Base-by-base conservation (phyloP, 2,888 invertebrate species). In the Nephrocerus scutellatus region DNA sequence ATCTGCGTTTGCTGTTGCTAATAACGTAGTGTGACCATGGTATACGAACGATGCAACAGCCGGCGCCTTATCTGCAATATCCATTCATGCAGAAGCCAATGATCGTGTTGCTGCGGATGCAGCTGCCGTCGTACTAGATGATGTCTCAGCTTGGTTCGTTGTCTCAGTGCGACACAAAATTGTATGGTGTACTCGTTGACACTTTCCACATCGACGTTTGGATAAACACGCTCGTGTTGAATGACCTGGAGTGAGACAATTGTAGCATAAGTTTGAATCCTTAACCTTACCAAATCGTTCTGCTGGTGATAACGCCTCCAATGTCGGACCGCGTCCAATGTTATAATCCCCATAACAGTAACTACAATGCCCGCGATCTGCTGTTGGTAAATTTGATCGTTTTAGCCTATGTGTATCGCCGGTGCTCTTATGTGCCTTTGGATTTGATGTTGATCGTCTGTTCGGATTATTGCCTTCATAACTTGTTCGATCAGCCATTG, bases 1-100 rank as follows among this genome's bases (percentile, higher is more conserved):
- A n/a, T n/a, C n/a, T n/a, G n/a, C n/a, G n/a, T n/a, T n/a, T n/a
- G n/a, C n/a, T n/a, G n/a, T n/a, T n/a, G 31, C 40, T 23, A 41
- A 28, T 32, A 41, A 26, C 18, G 36, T 41, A 3, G 40, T 31
- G 15, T 26, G 40, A 8, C 40, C 23, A 33, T 39, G 32, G 35
- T 40, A 35, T 5, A 36, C 20, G 22, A 40, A 26, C 2, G 31
- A 40, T 31, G 26, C 7, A n/a, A 41, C 16, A n/a, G 36, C 36
- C 13, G 36, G 24, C 5, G 34, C 39, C 30, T 39, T 28, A 28
- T 33, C 33, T 26, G 26, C 2, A 3, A 7, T n/a, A 2, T 6
- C 6, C 9, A 32, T 28, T 39, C 33, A 39, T 25, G 37, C 28
- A 5, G 28, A 35, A 2, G 20, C 25, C 14, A 25, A 25, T 24